These are phyloP conservation scores for Agriopis marginaria DNA, from an alignment of 2,888 invertebrate genomes.

Conservation along the genomic window DNA sequence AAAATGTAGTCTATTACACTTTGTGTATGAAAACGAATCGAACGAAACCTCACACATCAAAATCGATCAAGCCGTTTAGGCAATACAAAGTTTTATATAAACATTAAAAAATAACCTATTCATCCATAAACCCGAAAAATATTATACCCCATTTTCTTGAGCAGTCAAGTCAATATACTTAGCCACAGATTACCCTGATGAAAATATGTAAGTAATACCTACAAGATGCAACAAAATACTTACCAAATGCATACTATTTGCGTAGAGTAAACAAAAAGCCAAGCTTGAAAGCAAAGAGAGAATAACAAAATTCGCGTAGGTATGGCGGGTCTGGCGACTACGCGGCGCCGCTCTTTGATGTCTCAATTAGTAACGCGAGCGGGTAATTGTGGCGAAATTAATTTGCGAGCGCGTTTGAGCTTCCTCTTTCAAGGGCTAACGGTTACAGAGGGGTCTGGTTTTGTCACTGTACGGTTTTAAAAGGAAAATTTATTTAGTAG, in stretches of 20 bases:
- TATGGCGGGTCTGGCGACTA: slow-evolving; percentile 56
- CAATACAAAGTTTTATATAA: no score
- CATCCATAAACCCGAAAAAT: no score
- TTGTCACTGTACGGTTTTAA: slow-evolving; percentile 7
- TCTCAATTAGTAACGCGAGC: slow-evolving; percentile 84
- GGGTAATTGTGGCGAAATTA: slow-evolving; percentile 84
- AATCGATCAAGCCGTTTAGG: no score
- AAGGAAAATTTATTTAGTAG: background rate
- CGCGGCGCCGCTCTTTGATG: slow-evolving; percentile 77
- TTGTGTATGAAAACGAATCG: no score
- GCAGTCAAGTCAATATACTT: no score
- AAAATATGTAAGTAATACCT: background rate
- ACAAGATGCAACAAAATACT: background rate
- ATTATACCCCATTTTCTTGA: no score
- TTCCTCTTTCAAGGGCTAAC: slow-evolving; percentile 45
- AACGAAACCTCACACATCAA: no score
- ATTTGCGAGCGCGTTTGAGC: slow-evolving; percentile 68
- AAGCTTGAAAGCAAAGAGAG: slow-evolving; percentile 42
- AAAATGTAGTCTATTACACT: no score
- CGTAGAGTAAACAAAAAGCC: background rate
- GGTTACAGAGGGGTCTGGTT: slow-evolving; percentile 14
- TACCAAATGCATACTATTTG: slow-evolving; percentile 2
- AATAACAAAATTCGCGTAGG: slow-evolving; percentile 55
- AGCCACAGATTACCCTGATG: no score
- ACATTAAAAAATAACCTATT: no score